phyloP scores from a whole-genome alignment of 1,140 invertebrate genomes.

The Metopolophium dirhodum region DNA sequence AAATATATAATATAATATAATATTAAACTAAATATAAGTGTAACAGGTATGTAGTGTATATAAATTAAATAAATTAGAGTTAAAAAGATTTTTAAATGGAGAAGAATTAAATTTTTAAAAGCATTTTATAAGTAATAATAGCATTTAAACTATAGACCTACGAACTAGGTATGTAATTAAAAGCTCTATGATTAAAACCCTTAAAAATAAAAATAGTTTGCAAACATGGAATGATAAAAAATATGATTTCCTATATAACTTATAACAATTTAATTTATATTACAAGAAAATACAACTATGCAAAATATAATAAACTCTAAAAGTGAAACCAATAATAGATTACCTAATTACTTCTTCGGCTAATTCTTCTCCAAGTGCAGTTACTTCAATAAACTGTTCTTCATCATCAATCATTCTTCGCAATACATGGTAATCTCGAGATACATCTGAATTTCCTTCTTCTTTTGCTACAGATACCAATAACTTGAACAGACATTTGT shows the following conservation, averaged over 20 bases:
- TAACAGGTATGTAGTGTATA: background rate
- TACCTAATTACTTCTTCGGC: conserved; percentile 91
- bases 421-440: conserved; percentile 84
- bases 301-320: background rate
- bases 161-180: no score
- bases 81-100: background rate
- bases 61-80: background rate
- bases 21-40: background rate
- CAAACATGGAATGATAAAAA: background rate
- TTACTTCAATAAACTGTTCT: conserved; percentile 92
- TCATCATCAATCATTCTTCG: conserved; percentile 88
- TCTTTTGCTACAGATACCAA: conserved; percentile 89
- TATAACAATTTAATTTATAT: conserved; percentile 1
- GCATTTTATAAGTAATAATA: no score
- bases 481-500: conserved; percentile 67
- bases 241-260: background rate
- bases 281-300: background rate
- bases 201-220: background rate
- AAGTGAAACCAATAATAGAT: background rate
- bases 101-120: background rate
- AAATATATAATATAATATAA: conserved; percentile 46
- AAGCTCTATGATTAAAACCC: no score
- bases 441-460: conserved; percentile 84
- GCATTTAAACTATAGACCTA: no score
- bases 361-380: conserved; percentile 87